Conservation (phyloP, 2,888 invertebrate genomes). For the Heliconius ethilla region DNA sequence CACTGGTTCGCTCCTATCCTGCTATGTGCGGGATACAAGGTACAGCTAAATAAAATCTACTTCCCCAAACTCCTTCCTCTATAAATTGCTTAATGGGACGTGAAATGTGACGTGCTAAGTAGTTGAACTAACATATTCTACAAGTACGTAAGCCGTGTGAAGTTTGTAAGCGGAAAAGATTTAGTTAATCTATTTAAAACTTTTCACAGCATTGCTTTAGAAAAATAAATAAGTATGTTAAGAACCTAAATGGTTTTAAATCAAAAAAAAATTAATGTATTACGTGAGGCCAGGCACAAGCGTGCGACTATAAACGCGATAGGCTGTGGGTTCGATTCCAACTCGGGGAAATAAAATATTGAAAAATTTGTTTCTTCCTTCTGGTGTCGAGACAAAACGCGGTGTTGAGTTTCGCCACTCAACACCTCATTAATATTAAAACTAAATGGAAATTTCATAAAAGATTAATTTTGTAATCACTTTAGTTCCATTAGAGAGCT, state of each 20-base stretch:
- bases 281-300: no score
- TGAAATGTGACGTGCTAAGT: conserved; percentile 14
- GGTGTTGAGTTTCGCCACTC: no score
- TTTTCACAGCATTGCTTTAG: background rate
- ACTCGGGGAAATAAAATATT: no score
- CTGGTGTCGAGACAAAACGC: no score
- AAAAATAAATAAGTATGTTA: no score
- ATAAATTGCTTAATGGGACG: conserved; percentile 1
- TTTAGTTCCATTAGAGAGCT: background rate
- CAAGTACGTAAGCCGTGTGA: background rate
- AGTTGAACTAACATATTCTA: conserved; percentile 2
- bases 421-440: background rate
- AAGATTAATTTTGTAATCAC: background rate
- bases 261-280: no score
- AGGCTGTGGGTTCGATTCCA: no score
- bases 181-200: background rate
- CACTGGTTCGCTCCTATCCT: no score
- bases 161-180: background rate
- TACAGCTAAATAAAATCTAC: background rate
- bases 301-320: no score
- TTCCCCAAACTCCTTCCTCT: background rate
- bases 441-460: background rate
- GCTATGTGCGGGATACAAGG: no score
- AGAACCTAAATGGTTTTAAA: no score
- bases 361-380: no score